These are phyloP conservation scores for Hymenopus coronatus DNA, from an alignment of 2,888 invertebrate genomes.

Conservation along the genomic window DNA sequence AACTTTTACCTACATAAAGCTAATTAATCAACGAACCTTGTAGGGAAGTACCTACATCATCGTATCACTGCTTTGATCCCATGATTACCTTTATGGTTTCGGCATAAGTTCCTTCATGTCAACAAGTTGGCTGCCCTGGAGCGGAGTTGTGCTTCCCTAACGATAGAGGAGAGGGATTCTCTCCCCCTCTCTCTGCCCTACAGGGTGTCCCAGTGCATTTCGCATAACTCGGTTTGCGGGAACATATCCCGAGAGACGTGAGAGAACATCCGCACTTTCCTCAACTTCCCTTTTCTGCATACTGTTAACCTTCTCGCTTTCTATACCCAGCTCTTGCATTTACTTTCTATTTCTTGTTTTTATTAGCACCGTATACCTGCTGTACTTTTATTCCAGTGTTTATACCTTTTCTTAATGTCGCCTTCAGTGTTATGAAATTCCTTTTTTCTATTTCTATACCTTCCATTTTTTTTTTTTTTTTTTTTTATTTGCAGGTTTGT, in stretches of 20 bases:
- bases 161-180: too few species aligned
- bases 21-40: not conserved
- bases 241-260: not conserved
- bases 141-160: not conserved
- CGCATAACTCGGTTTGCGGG: not conserved
- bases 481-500: too few species aligned
- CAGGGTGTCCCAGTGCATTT: not conserved
- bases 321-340: not conserved
- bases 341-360: not conserved
- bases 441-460: too few species aligned
- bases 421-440: too few species aligned
- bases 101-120: not conserved
- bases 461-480: too few species aligned
- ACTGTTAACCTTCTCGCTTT: not conserved
- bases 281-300: too few species aligned
- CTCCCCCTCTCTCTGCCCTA: not conserved
- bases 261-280: not conserved
- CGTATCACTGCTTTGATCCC: not conserved
- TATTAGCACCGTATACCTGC: too few species aligned
- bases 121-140: slow-evolving; percentile 8
- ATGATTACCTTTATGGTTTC: not conserved
- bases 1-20: not conserved
- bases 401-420: too few species aligned
- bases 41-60: not conserved
- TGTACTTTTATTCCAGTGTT: too few species aligned